Evolutionary conservation across 2,888 invertebrate species (phyloP), one percentile per base, ranked within the genome.

Genomic region (Leptogaster cylindrica): DNA sequence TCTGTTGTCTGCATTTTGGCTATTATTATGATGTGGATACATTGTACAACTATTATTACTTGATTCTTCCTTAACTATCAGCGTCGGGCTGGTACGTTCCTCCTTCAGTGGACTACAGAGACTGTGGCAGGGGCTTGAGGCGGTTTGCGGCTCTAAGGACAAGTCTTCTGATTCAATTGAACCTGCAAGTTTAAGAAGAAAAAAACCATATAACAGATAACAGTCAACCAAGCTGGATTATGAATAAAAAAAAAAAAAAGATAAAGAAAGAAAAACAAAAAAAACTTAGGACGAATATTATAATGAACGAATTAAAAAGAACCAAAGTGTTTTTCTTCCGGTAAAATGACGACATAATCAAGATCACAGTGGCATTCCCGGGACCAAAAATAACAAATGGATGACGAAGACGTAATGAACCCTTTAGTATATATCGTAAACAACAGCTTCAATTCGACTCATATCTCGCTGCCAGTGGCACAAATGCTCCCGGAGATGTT

Each of bases 91-190:
- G 74, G 86, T 84, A 77, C 83, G 85, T 76, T 87, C 87, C 76
- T 87, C 87, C 79, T 87, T 87, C 77, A 87, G 83, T 58, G 86
- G 85, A 73, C 86, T 86, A 71, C 84, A 86, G 73, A 82, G 75
- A 77, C 72, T 83, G 77, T 39, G 81, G 76, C 72, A 83, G 72
- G 79, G 85, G 78, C 79, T 85, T 67, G 79, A 75, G 48, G 77
- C 74, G 75, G 76, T 81, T 78, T 79, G 82, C 70, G 80, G 87
- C 76, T 88, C 88, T 77, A 91, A 82, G 31, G 91, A 89, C 69
- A 92, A 80, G 78, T 92, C 91, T 80, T 91, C 91, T 75, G 90
- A 89, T 76, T 90, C 88, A 79, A 92, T 84, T 74, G 90, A 88
- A 83, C 92, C 92, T 92, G 84, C 33, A 86, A 86, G 81, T 79